phyloP scores from a whole-genome alignment of 2,797 vertebrate genomes.

The Synanceia verrucosa region DNA sequence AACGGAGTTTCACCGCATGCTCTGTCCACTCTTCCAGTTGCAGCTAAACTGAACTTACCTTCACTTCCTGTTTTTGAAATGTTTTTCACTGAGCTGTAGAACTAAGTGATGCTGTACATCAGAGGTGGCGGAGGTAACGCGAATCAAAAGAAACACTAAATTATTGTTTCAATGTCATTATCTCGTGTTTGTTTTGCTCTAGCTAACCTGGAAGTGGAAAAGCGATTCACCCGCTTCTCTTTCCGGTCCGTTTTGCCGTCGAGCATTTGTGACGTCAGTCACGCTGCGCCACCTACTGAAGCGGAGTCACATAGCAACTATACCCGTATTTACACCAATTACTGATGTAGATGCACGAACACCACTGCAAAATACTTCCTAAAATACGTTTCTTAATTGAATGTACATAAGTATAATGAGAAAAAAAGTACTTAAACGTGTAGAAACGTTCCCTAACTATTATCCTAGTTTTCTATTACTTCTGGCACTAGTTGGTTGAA shows the following conservation, averaged over 20 bases:
- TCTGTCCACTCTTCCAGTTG: background rate
- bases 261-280: fast-evolving
- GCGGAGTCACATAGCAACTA: background rate
- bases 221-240: fast-evolving
- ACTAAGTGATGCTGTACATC: background rate
- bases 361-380: background rate
- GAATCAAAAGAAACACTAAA: fast-evolving
- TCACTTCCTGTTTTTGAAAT: fast-evolving
- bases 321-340: background rate
- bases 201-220: constrained; percentile 8
- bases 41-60: background rate
- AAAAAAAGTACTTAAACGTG: too few species aligned
- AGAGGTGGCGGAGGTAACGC: fast-evolving
- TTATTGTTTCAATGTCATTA: constrained; percentile 17
- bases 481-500: too few species aligned
- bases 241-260: background rate
- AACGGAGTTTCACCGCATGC: constrained; percentile 8
- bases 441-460: too few species aligned
- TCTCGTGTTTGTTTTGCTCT: constrained; percentile 20
- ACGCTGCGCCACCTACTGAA: constrained; percentile 27
- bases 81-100: background rate
- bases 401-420: too few species aligned
- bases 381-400: too few species aligned
- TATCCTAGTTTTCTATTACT: too few species aligned
- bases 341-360: too few species aligned